Base-by-base conservation (phyloP, 2,797 vertebrate genomes). In the Mormyrops attenuatus region DNA sequence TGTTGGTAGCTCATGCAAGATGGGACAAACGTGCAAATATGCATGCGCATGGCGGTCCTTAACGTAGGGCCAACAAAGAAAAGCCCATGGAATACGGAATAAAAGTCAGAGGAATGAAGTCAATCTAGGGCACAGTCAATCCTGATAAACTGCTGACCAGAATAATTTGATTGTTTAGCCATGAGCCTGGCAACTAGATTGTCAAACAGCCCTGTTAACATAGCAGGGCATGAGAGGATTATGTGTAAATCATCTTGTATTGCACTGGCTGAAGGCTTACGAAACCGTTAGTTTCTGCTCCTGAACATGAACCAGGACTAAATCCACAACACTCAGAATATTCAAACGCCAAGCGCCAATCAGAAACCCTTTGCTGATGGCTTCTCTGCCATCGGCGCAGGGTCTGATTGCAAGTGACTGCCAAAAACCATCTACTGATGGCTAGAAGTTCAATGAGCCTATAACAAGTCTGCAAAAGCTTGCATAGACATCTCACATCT, bases 401-500 rank as follows among this genome's bases (percentile, higher is more conserved):
- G 44, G 87, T 63, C 52, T 88, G 86, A 88, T 60, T 44, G 30
- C 55, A 26, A 7, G 52, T 87, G 85, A 57, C 17, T 17, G 85
- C 49, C 30, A 20, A 20, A 41, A 44, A 5, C n/a, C 55, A 86
- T 86, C 20, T 26, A 41, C 13, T 47, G n/a, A 41, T 66, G 82
- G 88, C 82, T 90, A 91, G 88, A 91, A 91, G 50, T 89, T 90
- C 85, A 88, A 89, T 89, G 93, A 93, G 91, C 91, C 66, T 30
- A 89, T 90, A 50, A 63, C 89, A 92, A 86, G 90, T 91, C 92
- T 93, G 92, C 92, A 91, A 89, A 94, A 93, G 93, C 93, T 92
- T 41, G 88, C 92, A 88, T 47, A 88, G 90, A 91, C 87, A 92
- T 89, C 91, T 90, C 91, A 92, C 80, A 89, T 91, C 66, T 88